phyloP scores from a whole-genome alignment of 1,140 invertebrate species.

The Drosophila arizonae region DNA sequence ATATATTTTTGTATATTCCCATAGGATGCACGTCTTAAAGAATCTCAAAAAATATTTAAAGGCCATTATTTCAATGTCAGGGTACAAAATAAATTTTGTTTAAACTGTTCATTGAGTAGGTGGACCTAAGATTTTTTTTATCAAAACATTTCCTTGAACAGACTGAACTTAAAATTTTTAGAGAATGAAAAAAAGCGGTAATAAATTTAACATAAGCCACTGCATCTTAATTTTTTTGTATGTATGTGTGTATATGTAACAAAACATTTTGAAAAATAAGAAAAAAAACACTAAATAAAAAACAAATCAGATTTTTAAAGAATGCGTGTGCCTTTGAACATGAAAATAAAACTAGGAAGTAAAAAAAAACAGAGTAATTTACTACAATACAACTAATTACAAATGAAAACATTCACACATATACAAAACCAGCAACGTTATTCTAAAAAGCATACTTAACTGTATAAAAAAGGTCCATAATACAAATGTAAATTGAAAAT shows the following conservation, averaged over 20 bases:
- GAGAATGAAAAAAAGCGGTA: constrained; percentile 36
- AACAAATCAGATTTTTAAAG: constrained; percentile 71
- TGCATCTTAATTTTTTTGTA: constrained; percentile 58
- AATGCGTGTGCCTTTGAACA: constrained; percentile 73
- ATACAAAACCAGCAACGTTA: constrained; percentile 32
- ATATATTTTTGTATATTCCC: constrained; percentile 33
- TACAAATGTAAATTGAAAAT: constrained; percentile 25
- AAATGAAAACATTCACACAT: constrained; percentile 28
- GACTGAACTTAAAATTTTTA: constrained; percentile 73
- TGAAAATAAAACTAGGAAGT: constrained; percentile 67
- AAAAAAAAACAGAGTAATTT: constrained; percentile 54
- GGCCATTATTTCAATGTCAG: constrained; percentile 15
- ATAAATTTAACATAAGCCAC: constrained; percentile 45
- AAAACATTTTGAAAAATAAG: constrained; percentile 43
- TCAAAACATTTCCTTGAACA: constrained; percentile 79
- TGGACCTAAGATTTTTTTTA: constrained; percentile 57
- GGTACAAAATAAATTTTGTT: constrained; percentile 1
- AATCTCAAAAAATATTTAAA: constrained; percentile 69
- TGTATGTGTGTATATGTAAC: constrained; percentile 51
- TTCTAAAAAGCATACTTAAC: constrained; percentile 36
- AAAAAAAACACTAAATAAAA: constrained; percentile 33
- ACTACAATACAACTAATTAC: constrained; percentile 41
- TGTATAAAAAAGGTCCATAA: constrained; percentile 49
- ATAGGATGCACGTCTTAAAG: constrained; percentile 69
- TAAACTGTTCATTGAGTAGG: constrained; percentile 12